Base-by-base conservation (phyloP, 2,113 vertebrate species). In the Mesoclemmys tuberculata region DNA sequence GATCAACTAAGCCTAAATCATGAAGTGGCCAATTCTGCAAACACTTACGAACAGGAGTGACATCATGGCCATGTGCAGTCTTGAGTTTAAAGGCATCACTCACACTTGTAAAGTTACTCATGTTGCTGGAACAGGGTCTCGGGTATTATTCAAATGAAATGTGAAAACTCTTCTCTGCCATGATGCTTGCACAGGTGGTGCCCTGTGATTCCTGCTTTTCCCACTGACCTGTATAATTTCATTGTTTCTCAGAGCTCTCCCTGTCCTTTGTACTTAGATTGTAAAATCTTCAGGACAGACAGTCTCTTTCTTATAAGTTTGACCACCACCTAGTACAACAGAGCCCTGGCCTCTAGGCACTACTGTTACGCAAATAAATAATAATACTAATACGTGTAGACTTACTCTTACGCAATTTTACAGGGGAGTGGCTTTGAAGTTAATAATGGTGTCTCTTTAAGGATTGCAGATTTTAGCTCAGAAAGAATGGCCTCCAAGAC, bases 341-440 rank as follows among this genome's bases (percentile, higher is more conserved):
- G 41, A 12, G 26, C 14, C 26, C 26, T 77, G 12, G 41, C 13
- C 12, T 46, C 6, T 27, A 27, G 68, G 41, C 71, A 26, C 24
- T 44, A 26, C n/a, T 3, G 7, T 75, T 24, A 44, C 27, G 14
- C 71, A 41, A 75, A 41, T 11, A 79, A 75, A 29, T 14, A 58
- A 12, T 4, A 8, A 82, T 19, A 56, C 14, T 19, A 1, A n/a
- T 77, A 61, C 5, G 8, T 78, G 35, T 81, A 74, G 1, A 0
- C 61, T 0, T 87, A 26, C 31, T 54, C 81, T 10, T 51, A 9
- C 27, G 91, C 75, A 24, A 82, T 51, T 11, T 10, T 80, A 80
- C 64, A 18, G 26, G 77, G 7, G 78, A 8, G 78, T 1, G 1
- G 31, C 26, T 87, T 85, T 31, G 29, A 56, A 89, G 31, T 29